phyloP scores from a whole-genome alignment of 2,888 invertebrate species.

The Troides oblongomaculatus region DNA sequence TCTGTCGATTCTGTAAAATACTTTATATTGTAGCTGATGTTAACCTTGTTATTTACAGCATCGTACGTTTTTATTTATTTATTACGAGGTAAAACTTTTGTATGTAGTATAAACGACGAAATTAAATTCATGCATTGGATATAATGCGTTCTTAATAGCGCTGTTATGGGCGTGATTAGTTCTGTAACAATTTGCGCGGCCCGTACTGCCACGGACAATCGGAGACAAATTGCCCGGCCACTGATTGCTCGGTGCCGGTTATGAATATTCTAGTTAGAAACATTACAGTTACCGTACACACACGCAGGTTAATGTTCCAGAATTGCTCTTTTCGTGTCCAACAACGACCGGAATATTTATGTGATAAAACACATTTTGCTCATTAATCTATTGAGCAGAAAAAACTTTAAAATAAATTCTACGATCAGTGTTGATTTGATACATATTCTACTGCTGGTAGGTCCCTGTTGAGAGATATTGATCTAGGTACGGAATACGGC shows the following conservation, averaged over 20 bases:
- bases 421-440: too few species aligned
- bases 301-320: neutral
- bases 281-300: conserved; percentile 25
- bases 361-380: too few species aligned
- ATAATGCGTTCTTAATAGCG: conserved; percentile 50
- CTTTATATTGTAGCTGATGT: neutral
- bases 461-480: too few species aligned
- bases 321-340: neutral
- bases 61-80: too few species aligned
- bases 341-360: neutral
- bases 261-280: conserved; percentile 65
- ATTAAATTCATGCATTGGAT: neutral
- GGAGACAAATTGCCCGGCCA: conserved; percentile 69
- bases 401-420: too few species aligned
- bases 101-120: neutral
- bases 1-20: too few species aligned
- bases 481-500: too few species aligned
- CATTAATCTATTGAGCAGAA: too few species aligned
- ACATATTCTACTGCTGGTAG: too few species aligned
- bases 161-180: conserved; percentile 57
- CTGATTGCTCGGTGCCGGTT: conserved; percentile 73
- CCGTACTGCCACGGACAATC: conserved; percentile 73
- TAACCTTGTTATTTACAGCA: neutral
- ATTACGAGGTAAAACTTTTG: neutral
- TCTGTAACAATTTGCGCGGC: conserved; percentile 66